These are phyloP conservation scores for Panopea generosa DNA, from an alignment of 2,888 invertebrate species.

Conservation along the genomic window DNA sequence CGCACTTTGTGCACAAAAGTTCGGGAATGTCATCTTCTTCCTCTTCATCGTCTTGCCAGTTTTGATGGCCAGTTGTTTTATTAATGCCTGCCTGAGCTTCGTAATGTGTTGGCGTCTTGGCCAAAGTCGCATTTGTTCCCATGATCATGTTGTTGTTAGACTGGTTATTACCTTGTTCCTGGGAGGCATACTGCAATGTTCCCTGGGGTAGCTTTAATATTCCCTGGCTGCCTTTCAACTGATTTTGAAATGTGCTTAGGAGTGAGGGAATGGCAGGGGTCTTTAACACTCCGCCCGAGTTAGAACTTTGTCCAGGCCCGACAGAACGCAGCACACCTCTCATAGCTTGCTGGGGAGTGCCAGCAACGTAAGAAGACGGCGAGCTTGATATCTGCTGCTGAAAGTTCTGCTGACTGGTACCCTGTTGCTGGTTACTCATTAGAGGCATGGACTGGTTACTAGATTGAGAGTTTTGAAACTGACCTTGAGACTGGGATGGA, in stretches of 20 bases:
- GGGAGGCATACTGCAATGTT: not conserved
- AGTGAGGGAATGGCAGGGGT: not conserved
- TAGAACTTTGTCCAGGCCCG: no score
- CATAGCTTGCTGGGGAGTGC: conserved; percentile 30
- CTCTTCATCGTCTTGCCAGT: conserved; percentile 9
- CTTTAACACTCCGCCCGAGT: no score
- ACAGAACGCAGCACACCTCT: conserved; percentile 11
- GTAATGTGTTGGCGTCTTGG: no score
- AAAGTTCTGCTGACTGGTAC: conserved; percentile 18
- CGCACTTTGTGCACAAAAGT: conserved; percentile 50
- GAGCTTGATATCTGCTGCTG: not conserved
- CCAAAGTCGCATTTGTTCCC: no score
- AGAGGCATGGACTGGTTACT: not conserved
- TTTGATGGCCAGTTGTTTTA: no score
- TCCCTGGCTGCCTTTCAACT: not conserved
- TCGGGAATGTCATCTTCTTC: conserved; percentile 41
- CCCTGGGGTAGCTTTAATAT: not conserved
- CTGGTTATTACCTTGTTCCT: no score
- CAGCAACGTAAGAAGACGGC: conserved; percentile 6
- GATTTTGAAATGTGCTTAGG: not conserved
- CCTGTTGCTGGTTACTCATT: not conserved
- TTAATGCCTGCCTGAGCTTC: no score
- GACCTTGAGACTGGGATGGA: not conserved
- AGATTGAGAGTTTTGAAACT: not conserved
- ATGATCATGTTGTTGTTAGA: no score